These are phyloP conservation scores for Fopius arisanus DNA, from an alignment of 1,140 invertebrate genomes.

Conservation along the genomic window DNA sequence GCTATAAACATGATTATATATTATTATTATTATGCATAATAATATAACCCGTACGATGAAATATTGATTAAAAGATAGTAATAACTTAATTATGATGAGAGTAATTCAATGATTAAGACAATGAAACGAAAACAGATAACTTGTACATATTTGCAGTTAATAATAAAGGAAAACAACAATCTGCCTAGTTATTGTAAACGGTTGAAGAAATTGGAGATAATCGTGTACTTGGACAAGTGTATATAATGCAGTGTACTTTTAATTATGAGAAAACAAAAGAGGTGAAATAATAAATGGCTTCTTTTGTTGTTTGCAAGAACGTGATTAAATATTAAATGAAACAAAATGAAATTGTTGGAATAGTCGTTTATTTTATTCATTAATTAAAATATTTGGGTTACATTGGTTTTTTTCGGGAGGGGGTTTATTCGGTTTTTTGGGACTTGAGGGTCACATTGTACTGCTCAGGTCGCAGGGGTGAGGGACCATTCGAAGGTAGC, in stretches of 20 bases:
- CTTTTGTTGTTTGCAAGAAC: constrained; percentile 65
- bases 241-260: constrained; percentile 66
- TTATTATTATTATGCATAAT: constrained; percentile 53
- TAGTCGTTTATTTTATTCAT: constrained; percentile 6
- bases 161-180: constrained; percentile 51
- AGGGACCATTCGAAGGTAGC: constrained; percentile 78
- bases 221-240: constrained; percentile 65
- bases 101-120: constrained; percentile 30
- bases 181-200: constrained; percentile 61
- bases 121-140: constrained; percentile 39
- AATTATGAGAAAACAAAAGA: constrained; percentile 54
- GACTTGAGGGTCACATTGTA: not conserved
- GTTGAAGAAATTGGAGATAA: constrained; percentile 32
- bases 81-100: constrained; percentile 38
- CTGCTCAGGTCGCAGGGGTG: constrained; percentile 57
- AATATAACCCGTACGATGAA: constrained; percentile 53
- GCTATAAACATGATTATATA: constrained; percentile 51
- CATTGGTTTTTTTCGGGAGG: not conserved
- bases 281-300: constrained; percentile 64
- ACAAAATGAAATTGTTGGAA: not conserved
- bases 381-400: not conserved
- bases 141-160: constrained; percentile 38
- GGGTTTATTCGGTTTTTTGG: constrained; percentile 18
- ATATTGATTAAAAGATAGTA: constrained; percentile 47
- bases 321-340: constrained; percentile 23